Base-by-base conservation (phyloP, 2,888 invertebrate species). In the Melanostoma mellinum region DNA sequence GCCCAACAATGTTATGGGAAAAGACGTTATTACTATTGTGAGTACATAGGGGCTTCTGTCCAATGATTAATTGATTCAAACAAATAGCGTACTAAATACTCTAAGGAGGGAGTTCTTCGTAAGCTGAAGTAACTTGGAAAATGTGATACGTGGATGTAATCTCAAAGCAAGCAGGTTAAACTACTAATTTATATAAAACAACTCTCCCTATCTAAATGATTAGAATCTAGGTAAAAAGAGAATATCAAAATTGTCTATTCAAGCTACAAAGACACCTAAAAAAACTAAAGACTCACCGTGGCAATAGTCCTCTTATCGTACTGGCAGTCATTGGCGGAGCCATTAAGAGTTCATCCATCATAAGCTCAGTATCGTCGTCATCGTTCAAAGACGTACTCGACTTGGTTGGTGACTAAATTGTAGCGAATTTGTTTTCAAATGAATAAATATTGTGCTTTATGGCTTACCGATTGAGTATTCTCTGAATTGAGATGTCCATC, bases 261-360 rank as follows among this genome's bases (percentile, higher is more conserved):
- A 9, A 9, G 9, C 55, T 72, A 61, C 50, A 9, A 3, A 5
- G 20, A 20, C 1, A 20, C 20, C 20, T 20, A n/a, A 52, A 5
- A 72, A 44, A 36, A 8, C 3, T 20, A 20, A 40, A 30, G n/a
- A 86, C 87, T 87, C 91, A 94, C 93, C 96, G 93, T 84, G 95
- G 95, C 84, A 95, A 90, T 44, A 96, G 90, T 42, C 95, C 95
- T 86, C 95, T 92, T 68, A 95, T 92, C 0, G 94, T 94, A 53
- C 95, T 94, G 86, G 95, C 94, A n/a, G 94, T 94, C 88, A 95
- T 94, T 0, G 95, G 95, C 0, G 95, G 95, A 6, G 95, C 94
- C 95, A 95, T 95, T 52, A 96, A 90, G 4, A 95, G 92, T 87
- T 96, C 96, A 86, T 95, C 95, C 96, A 95, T 96, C 94, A 96